Evolutionary conservation across 2,797 vertebrate genomes (phyloP), one percentile per base, ranked within the genome.

Genomic region (Rhinophrynus dorsalis): DNA sequence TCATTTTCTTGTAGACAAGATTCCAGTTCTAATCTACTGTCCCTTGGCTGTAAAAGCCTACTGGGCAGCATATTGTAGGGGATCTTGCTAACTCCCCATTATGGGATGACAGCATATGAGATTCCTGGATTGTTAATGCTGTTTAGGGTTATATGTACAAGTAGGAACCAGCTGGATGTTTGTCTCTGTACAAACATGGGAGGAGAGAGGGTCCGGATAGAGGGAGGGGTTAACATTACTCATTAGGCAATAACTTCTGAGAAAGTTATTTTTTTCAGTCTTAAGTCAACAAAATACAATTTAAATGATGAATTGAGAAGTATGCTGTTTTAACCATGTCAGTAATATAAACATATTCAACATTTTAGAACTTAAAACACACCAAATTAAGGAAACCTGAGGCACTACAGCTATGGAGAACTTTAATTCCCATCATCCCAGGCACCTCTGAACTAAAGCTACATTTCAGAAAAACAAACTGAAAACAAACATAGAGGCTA

Each of bases 11-110:
- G 27, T 24, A 66, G 62, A 45, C 33, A 60, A 2, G 70, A 44
- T 27, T 54, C 21, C 7, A 67, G 17, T 20, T 54, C 38, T 35
- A 65, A 15, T 35, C 29, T 33, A 18, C 26, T 26, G 29, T 42
- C 55, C 12, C 35, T 32, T 27, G 26, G 15, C 18, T 29, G 45
- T 12, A 60, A 6, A n/a, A 42, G 5, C 29, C 20, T 45, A 27
- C 20, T 26, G 70, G 70, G 37, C 21, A 73, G 50, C 70, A 73
- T 73, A 35, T 59, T 29, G 60, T 55, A 52, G 7, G 47, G 55
- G 62, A 54, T 66, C 8, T 35, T 42, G 30, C 52, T 67, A 54
- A 6, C 45, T 13, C 17, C 47, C 29, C 63, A 73, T 73, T 58
- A 13, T 55, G 50, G 17, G n/a, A 21, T 30, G n/a, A 30, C 42